Conservation (phyloP, 1,140 invertebrate species). For the Drosophila teissieri region DNA sequence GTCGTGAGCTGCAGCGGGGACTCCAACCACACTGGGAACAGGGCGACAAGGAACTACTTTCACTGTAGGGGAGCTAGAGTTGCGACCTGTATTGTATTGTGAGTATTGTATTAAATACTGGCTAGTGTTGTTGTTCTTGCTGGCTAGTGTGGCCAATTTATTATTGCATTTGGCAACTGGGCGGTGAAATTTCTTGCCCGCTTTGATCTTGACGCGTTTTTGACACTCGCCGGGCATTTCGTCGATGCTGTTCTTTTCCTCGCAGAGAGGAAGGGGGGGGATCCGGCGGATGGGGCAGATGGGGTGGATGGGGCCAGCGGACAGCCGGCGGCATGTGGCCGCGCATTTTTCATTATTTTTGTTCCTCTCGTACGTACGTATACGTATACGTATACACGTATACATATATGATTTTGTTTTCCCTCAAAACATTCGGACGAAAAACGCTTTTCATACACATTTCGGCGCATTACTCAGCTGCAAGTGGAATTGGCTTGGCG, state of each 20-base stretch:
- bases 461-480: constrained; percentile 69
- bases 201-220: constrained; percentile 82
- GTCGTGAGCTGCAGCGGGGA: neutral
- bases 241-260: constrained; percentile 24
- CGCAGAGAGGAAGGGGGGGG: neutral
- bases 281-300: too few relatives aligned
- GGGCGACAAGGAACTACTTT: neutral
- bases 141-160: constrained; percentile 69
- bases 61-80: constrained; percentile 9
- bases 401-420: constrained; percentile 22
- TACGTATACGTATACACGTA: too few relatives aligned
- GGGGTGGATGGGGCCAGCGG: constrained; percentile 14
- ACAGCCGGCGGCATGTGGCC: constrained; percentile 64
- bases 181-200: constrained; percentile 69
- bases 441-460: constrained; percentile 55
- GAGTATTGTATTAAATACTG: neutral
- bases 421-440: constrained; percentile 14
- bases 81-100: neutral
- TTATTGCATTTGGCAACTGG: constrained; percentile 78
- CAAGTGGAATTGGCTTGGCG: constrained; percentile 56
- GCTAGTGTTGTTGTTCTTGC: constrained; percentile 25
- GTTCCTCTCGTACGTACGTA: neutral
- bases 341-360: constrained; percentile 64
- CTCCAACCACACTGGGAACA: neutral
- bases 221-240: constrained; percentile 67